These are phyloP conservation scores for Peromyscus californicus DNA, from an alignment of 2,113 vertebrate genomes.

Conservation along the genomic window DNA sequence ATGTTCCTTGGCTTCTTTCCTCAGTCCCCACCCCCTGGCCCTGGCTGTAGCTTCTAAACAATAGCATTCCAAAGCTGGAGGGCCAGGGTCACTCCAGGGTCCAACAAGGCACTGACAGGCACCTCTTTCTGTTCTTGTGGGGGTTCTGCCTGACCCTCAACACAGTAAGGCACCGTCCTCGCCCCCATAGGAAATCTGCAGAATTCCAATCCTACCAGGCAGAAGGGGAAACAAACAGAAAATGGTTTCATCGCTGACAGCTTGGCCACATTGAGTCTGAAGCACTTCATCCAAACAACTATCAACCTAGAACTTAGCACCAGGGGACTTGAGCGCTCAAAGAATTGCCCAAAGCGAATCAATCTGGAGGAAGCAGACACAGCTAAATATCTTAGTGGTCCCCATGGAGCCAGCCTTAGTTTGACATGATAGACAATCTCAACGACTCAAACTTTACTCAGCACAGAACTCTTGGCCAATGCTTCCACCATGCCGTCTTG, in stretches of 20 bases:
- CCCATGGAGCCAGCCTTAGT: neutral
- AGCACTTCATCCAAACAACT: neutral
- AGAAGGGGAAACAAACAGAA: neutral
- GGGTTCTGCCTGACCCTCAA: slow-evolving; percentile 2
- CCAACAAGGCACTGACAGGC: neutral
- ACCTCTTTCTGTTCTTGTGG: neutral
- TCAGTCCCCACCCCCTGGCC: slow-evolving; percentile 12
- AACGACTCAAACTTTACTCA: neutral
- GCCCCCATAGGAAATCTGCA: neutral
- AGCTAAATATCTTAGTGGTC: neutral
- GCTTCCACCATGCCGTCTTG: neutral
- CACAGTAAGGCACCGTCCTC: rapidly evolving
- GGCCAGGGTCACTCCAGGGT: slow-evolving; percentile 67
- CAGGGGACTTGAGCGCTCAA: neutral
- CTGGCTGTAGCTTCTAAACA: slow-evolving; percentile 68
- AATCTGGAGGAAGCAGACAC: neutral
- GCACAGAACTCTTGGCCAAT: neutral
- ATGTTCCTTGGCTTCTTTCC: slow-evolving; percentile 79
- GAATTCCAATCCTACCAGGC: neutral
- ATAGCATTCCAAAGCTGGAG: slow-evolving; percentile 45
- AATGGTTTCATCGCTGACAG: neutral
- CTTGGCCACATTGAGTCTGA: neutral
- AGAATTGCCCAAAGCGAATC: neutral
- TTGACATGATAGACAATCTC: neutral
- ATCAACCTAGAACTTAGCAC: neutral